Base-by-base conservation (phyloP, 2,888 invertebrate species). In the Hemicrepidius hirtus region DNA sequence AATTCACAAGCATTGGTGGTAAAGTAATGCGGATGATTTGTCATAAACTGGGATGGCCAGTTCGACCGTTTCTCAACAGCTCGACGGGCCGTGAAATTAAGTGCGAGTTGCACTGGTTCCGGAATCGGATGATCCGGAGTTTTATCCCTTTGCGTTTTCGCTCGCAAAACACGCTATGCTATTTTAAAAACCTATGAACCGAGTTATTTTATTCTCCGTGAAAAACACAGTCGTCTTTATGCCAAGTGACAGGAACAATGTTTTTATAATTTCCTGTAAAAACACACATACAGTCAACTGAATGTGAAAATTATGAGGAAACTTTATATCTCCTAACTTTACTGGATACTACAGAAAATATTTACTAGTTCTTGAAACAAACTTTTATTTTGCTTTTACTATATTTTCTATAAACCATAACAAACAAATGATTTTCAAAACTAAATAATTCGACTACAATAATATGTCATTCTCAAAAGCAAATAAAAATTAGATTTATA, bases 1-100 rank as follows among this genome's bases (percentile, higher is more conserved):
- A 57, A 71, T 60, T 71, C 59, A 35, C 16, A 71, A 59, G 59
- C 55, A 59, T 44, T 62, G 63, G 62, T 73, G 41, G 70, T 63
- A 67, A 60, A 71, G 44, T 74, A 74, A 67, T 68, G 74, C 53
- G 57, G 64, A 71, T 71, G 63, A 71, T 71, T 76, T 76, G 72
- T 76, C 76, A 76, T 76, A 76, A 76, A 68, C 68, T 77, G 76
- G 66, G 64, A 74, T 75, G 74, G 66, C 74, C 73, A 73, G 67
- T 76, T 70, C 68, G 77, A 74, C 77, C 76, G 79, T 80, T 78
- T 77, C 76, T 79, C 80, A 78, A 71, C 74, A 63, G 75, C 57
- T 77, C 77, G 80, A 77, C 80, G 76, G 75, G 46, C 76, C 79
- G 79, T 80, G 79, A 80, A 80, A 80, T 80, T 80, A 80, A 80